Conservation (phyloP, 2,888 invertebrate genomes). For the Erebia palarica region DNA sequence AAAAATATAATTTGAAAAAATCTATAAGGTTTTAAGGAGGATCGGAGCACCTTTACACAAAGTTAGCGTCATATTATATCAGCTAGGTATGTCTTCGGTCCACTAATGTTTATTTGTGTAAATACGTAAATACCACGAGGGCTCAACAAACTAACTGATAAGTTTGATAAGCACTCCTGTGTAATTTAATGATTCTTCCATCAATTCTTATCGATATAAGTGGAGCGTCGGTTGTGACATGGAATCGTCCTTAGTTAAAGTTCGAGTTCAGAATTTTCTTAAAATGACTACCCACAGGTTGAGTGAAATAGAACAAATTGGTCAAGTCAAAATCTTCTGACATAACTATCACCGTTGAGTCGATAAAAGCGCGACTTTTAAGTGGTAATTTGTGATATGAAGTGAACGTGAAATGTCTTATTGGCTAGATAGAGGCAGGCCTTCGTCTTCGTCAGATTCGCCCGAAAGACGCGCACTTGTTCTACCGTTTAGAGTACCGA, state of each 20-base stretch:
- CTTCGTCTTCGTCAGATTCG: slow-evolving; percentile 54
- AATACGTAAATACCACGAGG: slow-evolving; percentile 41
- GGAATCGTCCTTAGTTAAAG: slow-evolving; percentile 29
- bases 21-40: too few relatives aligned
- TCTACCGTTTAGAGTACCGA: slow-evolving; percentile 68
- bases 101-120: neutral
- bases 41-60: too few relatives aligned
- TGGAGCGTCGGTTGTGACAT: slow-evolving; percentile 45
- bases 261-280: slow-evolving; percentile 10
- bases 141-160: slow-evolving; percentile 70
- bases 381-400: slow-evolving; percentile 12
- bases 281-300: slow-evolving; percentile 32
- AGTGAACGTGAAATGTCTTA: slow-evolving; percentile 51
- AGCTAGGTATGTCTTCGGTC: neutral
- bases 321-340: neutral
- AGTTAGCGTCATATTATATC: neutral
- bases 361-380: slow-evolving; percentile 8
- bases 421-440: slow-evolving; percentile 53
- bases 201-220: slow-evolving; percentile 67
- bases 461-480: slow-evolving; percentile 69
- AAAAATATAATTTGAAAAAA: too few relatives aligned
- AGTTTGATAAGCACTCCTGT: slow-evolving; percentile 67
- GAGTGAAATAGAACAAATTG: neutral
- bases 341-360: neutral
- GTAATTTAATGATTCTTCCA: slow-evolving; percentile 56